A percentile compares a stretch with the other conserved stretches of the same genome.
phyloP scores from a whole-genome alignment of 2,797 vertebrate species.

The Uromys caudimaculatus region DNA sequence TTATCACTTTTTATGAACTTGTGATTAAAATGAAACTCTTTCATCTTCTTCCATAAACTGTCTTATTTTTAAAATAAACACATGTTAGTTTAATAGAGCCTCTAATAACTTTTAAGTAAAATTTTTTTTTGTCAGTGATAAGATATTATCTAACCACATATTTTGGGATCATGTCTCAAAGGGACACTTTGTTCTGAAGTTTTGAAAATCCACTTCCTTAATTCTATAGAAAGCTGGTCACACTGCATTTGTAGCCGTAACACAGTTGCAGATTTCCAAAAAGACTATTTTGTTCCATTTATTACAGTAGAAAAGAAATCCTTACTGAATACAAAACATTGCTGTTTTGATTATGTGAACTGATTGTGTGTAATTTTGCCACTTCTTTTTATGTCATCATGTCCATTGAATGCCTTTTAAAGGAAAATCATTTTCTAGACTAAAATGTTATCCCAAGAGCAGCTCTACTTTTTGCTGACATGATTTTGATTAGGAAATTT shows the following conservation, averaged over 20 bases:
- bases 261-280: conserved; percentile 88
- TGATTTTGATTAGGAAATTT: conserved; percentile 92
- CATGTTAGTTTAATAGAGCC: conserved; percentile 41
- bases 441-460: conserved; percentile 90
- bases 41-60: conserved; percentile 34
- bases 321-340: conserved; percentile 89
- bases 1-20: not conserved
- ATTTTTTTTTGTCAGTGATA: not conserved
- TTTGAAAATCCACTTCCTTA: conserved; percentile 81
- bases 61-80: conserved; percentile 34
- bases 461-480: conserved; percentile 89
- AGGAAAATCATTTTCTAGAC: conserved; percentile 90
- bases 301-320: conserved; percentile 88
- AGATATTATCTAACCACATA: conserved; percentile 55
- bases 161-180: conserved; percentile 43
- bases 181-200: conserved; percentile 76
- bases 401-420: conserved; percentile 91
- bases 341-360: conserved; percentile 92
- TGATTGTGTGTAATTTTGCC: conserved; percentile 90
- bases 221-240: conserved; percentile 85
- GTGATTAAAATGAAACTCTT: conserved; percentile 37
- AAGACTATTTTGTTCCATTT: conserved; percentile 89
- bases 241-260: conserved; percentile 84
- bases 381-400: conserved; percentile 90
- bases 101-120: conserved; percentile 52